A percentile compares a stretch with the other conserved stretches of the same genome.
Evolutionary conservation across 2,113 vertebrate genomes (phyloP).

Genomic region (Cyphomyrus discorhynchus): DNA sequence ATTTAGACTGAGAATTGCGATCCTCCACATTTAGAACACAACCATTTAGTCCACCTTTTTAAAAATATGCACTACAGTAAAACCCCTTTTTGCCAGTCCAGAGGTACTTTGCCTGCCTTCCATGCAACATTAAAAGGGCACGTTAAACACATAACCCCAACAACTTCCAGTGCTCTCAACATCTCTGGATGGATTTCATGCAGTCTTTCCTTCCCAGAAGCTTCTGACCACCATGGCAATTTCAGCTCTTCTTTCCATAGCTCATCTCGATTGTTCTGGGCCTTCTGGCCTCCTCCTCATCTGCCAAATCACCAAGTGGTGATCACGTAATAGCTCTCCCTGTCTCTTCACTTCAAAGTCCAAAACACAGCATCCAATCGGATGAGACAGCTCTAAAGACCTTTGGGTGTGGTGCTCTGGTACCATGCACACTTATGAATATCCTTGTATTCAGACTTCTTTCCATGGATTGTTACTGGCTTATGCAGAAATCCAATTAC

Average conservation of each 20-base stretch:
- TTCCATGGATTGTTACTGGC: neutral
- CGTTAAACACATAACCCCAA: neutral
- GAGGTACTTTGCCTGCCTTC: neutral
- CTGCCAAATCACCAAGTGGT: neutral
- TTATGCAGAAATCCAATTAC: neutral
- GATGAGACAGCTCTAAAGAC: neutral
- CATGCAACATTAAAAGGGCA: neutral
- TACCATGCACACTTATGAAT: neutral
- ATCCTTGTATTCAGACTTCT: neutral
- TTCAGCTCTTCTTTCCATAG: neutral
- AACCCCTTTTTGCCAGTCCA: neutral
- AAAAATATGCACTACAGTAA: neutral
- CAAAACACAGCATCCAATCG: neutral
- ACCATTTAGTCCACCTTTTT: neutral
- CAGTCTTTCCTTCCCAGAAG: neutral
- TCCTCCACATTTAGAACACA: neutral
- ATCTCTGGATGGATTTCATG: neutral
- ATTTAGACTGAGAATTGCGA: neutral
- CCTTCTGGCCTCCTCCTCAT: neutral
- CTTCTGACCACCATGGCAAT: neutral
- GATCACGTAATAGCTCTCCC: neutral
- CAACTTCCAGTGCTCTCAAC: neutral
- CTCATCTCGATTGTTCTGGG: neutral
- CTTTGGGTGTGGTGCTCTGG: neutral
- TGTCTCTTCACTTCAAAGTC: neutral